A percentile compares a stretch with the other conserved stretches of the same genome.
These are phyloP conservation scores for Caenorhabditis japonica DNA, from an alignment of 2,888 invertebrate species.

Conservation along the genomic window DNA sequence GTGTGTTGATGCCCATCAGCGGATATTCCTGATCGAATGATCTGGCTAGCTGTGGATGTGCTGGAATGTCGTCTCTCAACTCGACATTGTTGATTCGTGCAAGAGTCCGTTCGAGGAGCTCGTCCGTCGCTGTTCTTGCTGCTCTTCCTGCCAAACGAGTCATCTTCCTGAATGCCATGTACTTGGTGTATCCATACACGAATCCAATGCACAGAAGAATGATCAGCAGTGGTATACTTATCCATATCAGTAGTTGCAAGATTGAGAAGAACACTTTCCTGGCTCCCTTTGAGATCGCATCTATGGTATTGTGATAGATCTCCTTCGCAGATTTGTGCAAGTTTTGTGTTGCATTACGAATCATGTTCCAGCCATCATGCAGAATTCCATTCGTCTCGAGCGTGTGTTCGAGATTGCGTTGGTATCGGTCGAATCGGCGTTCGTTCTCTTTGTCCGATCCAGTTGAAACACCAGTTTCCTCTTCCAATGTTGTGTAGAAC, in stretches of 20 bases:
- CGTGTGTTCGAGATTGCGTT: not conserved
- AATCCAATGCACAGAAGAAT: too few species aligned
- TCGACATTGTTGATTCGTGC: too few species aligned
- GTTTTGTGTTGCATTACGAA: not conserved
- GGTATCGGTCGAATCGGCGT: not conserved
- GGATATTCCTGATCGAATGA: conserved; percentile 5
- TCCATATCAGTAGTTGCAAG: not conserved
- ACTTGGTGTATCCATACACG: too few species aligned
- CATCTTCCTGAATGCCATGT: too few species aligned
- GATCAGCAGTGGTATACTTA: not conserved
- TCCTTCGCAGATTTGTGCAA: not conserved
- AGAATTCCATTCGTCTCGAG: not conserved
- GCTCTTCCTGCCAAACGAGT: too few species aligned
- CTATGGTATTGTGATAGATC: not conserved
- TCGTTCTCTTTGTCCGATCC: conserved; percentile 10
- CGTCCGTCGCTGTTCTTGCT: too few species aligned
- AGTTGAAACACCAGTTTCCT: not conserved
- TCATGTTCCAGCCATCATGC: not conserved
- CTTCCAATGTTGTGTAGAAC: conserved; percentile 3
- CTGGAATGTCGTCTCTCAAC: too few species aligned
- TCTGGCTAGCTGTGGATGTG: too few species aligned
- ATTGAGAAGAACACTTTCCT: not conserved
- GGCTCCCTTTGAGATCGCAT: not conserved
- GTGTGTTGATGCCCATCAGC: not conserved
- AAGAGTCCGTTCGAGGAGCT: too few species aligned